A percentile compares a stretch with the other conserved stretches of the same genome.
phyloP scores from a whole-genome alignment of 1,140 invertebrate genomes.

The Formica selysi region DNA sequence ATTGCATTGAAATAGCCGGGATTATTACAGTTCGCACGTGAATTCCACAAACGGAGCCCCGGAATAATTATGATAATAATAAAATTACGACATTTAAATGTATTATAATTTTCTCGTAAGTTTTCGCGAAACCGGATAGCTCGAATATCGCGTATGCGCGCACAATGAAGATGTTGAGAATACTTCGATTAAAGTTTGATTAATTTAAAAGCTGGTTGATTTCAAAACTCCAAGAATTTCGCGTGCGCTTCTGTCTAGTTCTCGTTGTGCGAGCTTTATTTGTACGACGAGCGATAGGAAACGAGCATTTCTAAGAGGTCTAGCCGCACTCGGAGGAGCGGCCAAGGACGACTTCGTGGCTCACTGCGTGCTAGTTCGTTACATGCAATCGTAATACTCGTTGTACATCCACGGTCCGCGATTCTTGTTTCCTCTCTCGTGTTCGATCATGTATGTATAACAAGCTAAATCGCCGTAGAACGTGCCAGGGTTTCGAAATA shows the following conservation, averaged over 20 bases:
- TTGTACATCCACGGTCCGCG: conserved; percentile 34
- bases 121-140: neutral
- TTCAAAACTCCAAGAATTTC: neutral
- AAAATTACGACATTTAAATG: neutral
- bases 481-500: neutral
- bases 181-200: neutral
- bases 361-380: conserved; percentile 74
- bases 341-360: conserved; percentile 79
- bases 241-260: neutral
- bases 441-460: neutral
- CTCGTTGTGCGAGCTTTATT: conserved; percentile 21
- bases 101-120: neutral
- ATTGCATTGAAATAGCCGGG: neutral
- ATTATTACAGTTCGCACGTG: neutral
- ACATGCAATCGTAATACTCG: conserved; percentile 67
- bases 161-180: neutral
- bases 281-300: conserved; percentile 70
- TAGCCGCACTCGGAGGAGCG: conserved; percentile 75
- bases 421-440: conserved; percentile 36
- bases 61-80: neutral
- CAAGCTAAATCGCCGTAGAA: conserved; percentile 13
- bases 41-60: neutral
- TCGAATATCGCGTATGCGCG: neutral
- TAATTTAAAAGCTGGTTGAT: neutral
- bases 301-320: conserved; percentile 73